phyloP scores from a whole-genome alignment of 2,888 invertebrate species.

The Callyntrura sp. region DNA sequence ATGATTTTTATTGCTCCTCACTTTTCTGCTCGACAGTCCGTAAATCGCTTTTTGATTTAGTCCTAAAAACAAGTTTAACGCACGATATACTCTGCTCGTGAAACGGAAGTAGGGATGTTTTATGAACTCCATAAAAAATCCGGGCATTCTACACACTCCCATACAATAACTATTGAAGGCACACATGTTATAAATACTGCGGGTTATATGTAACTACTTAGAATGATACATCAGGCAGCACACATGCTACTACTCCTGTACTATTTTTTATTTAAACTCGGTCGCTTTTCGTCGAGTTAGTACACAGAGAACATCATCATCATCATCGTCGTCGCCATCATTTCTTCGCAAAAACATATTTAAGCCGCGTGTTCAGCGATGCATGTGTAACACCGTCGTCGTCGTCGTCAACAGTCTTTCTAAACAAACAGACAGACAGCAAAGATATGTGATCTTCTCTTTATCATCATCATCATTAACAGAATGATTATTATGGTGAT shows the following conservation, averaged over 20 bases:
- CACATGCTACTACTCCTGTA: neutral
- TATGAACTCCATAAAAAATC: conserved; percentile 22
- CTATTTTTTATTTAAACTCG: no score
- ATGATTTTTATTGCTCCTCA: conserved; percentile 56
- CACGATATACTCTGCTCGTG: conserved; percentile 61
- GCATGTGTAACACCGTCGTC: conserved; percentile 12
- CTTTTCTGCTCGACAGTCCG: conserved; percentile 56
- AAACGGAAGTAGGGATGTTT: conserved; percentile 54
- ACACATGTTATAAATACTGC: no score
- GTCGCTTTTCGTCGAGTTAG: neutral
- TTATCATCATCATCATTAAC: conserved; percentile 20
- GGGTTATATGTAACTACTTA: no score
- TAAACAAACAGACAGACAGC: conserved; percentile 28
- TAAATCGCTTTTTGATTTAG: conserved; percentile 71
- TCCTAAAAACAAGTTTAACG: conserved; percentile 56
- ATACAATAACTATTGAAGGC: no score
- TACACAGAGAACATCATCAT: neutral
- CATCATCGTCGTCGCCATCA: neutral
- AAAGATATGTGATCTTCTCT: conserved; percentile 1
- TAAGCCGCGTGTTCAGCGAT: no score
- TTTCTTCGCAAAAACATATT: no score
- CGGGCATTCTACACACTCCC: no score
- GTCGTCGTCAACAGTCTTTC: conserved; percentile 39
- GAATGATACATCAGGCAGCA: no score
- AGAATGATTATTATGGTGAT: neutral